phyloP scores from a whole-genome alignment of 64 coral and sea anemone genomes.

The Catalaphyllia jardinei region DNA sequence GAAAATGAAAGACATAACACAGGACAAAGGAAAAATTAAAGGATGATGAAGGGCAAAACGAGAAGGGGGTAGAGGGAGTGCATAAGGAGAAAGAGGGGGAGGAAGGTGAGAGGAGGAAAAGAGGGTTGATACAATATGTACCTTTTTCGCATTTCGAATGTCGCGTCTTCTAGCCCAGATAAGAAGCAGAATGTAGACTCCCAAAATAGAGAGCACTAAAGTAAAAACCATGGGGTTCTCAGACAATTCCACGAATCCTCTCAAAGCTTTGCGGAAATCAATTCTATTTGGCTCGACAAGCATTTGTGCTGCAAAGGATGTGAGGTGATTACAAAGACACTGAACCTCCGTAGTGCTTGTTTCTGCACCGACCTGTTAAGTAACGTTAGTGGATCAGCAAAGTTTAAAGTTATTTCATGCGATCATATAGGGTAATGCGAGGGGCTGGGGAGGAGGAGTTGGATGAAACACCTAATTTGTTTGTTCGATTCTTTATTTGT shows the following conservation, averaged over 20 bases:
- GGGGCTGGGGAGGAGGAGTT: no score
- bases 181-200: conserved; percentile 64
- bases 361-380: conserved; percentile 56
- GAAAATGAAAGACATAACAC: no score
- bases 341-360: conserved; percentile 24
- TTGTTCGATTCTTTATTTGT: no score
- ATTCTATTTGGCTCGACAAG: conserved; percentile 31
- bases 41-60: no score
- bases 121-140: neutral
- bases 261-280: conserved; percentile 42
- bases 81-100: neutral
- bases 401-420: neutral
- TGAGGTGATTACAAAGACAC: conserved; percentile 68
- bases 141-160: conserved; percentile 53
- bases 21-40: no score
- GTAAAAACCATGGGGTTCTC: conserved; percentile 42
- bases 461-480: no score
- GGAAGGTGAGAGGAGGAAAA: no score
- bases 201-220: conserved; percentile 52
- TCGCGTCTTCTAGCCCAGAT: conserved; percentile 77
- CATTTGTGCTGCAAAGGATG: conserved; percentile 68
- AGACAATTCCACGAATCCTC: neutral
- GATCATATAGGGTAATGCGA: no score
- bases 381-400: neutral
- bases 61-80: no score